Conservation (phyloP, 2,888 invertebrate genomes). For the Taenaris catops region DNA sequence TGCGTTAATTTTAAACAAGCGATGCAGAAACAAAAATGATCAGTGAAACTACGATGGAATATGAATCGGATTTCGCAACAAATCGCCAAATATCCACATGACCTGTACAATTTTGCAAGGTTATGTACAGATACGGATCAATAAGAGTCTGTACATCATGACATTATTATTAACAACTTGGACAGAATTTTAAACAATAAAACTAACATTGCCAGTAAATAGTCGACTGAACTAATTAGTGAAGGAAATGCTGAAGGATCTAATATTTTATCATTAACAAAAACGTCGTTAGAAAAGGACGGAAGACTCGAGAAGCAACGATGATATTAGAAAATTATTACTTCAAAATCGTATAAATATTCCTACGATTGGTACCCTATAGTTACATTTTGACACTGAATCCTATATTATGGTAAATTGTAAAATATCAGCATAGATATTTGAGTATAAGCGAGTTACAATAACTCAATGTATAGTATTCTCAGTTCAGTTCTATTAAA, state of each 20-base stretch:
- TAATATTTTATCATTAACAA: constrained; percentile 19
- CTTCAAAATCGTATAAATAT: constrained; percentile 44
- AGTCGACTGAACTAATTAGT: constrained; percentile 30
- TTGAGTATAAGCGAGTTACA: constrained; percentile 24
- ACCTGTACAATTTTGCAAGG: constrained; percentile 66
- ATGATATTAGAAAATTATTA: constrained; percentile 45
- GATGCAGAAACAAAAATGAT: constrained; percentile 46
- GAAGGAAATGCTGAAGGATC: constrained; percentile 12
- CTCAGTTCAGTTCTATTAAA: constrained; percentile 28
- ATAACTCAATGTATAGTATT: constrained; percentile 19
- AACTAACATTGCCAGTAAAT: constrained; percentile 41
- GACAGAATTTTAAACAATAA: constrained; percentile 24
- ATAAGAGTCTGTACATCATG: constrained; percentile 38
- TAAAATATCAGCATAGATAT: constrained; percentile 35
- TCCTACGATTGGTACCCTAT: constrained; percentile 62
- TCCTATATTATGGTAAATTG: constrained; percentile 36
- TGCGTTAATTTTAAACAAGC: constrained; percentile 43
- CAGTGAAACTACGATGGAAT: constrained; percentile 47
- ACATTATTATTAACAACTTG: constrained; percentile 22
- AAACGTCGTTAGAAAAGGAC: constrained; percentile 60
- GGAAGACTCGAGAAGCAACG: constrained; percentile 73
- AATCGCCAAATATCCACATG: constrained; percentile 80
- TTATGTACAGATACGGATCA: constrained; percentile 60
- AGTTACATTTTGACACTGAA: constrained; percentile 71
- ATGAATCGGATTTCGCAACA: constrained; percentile 53